phyloP scores from a whole-genome alignment of 2,888 invertebrate species.

The Hyalella azteca region DNA sequence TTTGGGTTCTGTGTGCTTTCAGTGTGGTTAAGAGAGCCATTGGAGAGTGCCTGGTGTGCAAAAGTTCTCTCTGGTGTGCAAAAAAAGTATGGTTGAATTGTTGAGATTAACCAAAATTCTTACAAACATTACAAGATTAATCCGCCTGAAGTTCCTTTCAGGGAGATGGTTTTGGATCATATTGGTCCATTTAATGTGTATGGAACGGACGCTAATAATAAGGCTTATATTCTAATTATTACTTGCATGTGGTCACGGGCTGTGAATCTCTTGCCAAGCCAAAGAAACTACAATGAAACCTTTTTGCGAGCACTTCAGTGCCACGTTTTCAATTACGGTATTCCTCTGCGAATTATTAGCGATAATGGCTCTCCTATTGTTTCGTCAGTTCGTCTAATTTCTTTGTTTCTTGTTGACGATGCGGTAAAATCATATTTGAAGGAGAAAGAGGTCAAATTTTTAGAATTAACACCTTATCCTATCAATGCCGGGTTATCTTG shows the following conservation, averaged over 20 bases:
- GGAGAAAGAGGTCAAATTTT: neutral
- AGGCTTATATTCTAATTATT: neutral
- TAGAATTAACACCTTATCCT: neutral
- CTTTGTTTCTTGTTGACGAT: neutral
- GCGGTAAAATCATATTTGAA: neutral
- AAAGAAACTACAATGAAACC: neutral
- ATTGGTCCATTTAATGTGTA: neutral
- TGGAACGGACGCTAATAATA: neutral
- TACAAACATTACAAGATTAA: neutral
- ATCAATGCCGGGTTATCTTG: neutral
- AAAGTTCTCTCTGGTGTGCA: too few relatives aligned
- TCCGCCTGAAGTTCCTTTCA: neutral
- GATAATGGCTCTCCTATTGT: neutral
- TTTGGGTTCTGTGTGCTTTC: neutral
- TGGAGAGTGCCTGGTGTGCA: neutral
- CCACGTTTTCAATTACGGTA: neutral
- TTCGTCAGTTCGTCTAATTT: neutral
- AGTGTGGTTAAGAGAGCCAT: neutral
- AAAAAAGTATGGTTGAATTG: too few relatives aligned
- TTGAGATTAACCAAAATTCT: neutral
- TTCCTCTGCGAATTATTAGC: neutral
- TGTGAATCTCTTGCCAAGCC: neutral
- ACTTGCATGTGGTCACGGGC: conserved; percentile 7
- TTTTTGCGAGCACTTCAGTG: neutral
- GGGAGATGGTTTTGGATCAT: neutral